Evolutionary conservation across 2,113 vertebrate genomes (phyloP).

Genomic region (Phrynosoma blainvillii): DNA sequence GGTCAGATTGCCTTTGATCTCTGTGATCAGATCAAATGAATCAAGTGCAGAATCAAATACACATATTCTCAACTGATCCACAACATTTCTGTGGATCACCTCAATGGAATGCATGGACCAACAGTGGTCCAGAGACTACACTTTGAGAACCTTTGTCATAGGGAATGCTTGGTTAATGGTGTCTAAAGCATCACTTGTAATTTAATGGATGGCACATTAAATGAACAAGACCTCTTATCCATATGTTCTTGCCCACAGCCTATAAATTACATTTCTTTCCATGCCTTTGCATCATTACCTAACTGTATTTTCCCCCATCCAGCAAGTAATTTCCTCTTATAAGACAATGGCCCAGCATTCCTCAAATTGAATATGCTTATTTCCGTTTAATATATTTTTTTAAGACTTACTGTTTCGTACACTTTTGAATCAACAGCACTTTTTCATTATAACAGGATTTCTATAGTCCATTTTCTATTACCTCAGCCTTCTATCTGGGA

Average conservation of each 20-base stretch:
- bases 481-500: conserved; percentile 41
- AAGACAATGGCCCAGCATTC: neutral
- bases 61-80: neutral
- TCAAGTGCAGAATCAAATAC: neutral
- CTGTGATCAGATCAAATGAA: neutral
- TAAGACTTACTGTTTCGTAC: neutral
- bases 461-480: conserved; percentile 57
- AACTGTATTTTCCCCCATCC: neutral
- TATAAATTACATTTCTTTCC: neutral
- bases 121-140: neutral
- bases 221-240: neutral
- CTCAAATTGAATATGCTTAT: neutral
- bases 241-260: too few relatives aligned
- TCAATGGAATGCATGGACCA: neutral
- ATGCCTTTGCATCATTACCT: neutral
- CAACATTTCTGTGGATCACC: neutral
- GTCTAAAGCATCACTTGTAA: neutral
- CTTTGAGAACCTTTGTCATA: neutral
- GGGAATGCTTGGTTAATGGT: neutral
- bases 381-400: neutral
- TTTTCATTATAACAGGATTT: conserved; percentile 36
- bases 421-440: conserved; percentile 35
- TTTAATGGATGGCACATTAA: neutral
- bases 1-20: neutral
- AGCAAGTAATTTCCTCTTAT: neutral